phyloP scores from a whole-genome alignment of 2,797 vertebrate genomes.

The Cebuella pygmaea region DNA sequence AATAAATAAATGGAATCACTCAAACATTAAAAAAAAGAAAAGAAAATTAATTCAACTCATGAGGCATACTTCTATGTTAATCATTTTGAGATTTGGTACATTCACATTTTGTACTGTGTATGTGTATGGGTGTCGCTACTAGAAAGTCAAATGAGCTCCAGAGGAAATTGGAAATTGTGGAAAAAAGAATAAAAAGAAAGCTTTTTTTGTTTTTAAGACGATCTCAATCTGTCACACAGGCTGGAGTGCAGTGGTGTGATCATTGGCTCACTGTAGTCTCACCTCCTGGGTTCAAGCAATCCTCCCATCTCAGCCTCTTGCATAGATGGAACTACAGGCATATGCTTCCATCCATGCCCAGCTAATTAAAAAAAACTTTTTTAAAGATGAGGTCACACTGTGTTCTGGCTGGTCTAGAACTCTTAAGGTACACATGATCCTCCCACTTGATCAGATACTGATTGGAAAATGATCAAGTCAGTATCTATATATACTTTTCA shows the following conservation, averaged over 20 bases:
- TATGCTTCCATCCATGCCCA: neutral
- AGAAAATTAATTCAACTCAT: neutral
- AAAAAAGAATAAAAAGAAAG: neutral
- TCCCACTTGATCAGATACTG: neutral
- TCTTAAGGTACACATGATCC: no score
- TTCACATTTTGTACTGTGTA: neutral
- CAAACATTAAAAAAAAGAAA: neutral
- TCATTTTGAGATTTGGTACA: constrained; percentile 53
- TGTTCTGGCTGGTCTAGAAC: neutral
- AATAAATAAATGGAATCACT: neutral
- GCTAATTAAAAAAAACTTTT: neutral
- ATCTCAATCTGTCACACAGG: no score
- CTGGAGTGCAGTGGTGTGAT: neutral
- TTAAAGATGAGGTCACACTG: neutral
- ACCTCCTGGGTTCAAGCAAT: neutral
- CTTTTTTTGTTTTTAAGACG: no score
- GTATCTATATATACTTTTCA: neutral
- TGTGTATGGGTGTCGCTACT: neutral
- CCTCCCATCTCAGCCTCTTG: neutral
- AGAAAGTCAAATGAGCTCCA: neutral
- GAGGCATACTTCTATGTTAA: constrained; percentile 7
- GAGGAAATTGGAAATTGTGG: neutral
- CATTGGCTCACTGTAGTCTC: neutral
- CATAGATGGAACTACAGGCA: neutral
- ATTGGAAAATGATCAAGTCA: neutral